These are phyloP conservation scores for Mus pahari DNA, from an alignment of 2,113 vertebrate species.

Conservation along the genomic window DNA sequence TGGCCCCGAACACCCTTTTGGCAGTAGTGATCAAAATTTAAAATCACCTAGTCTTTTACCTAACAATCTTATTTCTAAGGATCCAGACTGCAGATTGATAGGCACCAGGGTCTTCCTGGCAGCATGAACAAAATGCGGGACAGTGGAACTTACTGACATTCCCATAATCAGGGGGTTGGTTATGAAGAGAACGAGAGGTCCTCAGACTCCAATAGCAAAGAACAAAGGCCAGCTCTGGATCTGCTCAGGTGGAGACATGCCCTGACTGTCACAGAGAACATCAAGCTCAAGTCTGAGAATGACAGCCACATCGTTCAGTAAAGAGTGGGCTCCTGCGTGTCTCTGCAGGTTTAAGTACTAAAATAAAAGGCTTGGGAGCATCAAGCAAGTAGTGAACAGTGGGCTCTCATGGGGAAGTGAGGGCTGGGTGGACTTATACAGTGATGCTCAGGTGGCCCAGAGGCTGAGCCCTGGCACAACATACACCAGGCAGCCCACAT, in stretches of 20 bases:
- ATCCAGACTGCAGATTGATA: background rate
- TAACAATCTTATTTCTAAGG: slow-evolving; percentile 57
- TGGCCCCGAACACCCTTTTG: slow-evolving; percentile 49
- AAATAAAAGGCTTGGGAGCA: background rate
- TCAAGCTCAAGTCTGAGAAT: background rate
- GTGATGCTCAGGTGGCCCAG: background rate
- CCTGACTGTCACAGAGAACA: background rate
- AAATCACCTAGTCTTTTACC: slow-evolving; percentile 58
- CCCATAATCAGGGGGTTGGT: background rate
- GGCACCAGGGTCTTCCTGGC: background rate
- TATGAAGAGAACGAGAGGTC: background rate
- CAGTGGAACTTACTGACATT: background rate
- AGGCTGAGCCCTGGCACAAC: background rate
- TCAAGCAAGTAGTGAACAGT: background rate
- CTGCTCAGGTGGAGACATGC: background rate
- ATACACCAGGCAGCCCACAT: no score
- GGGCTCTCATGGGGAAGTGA: background rate
- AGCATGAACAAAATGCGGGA: background rate
- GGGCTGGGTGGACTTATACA: background rate
- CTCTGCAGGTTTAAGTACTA: background rate
- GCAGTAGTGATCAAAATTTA: slow-evolving; percentile 55
- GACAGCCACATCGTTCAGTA: rapidly evolving
- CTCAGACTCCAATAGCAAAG: background rate
- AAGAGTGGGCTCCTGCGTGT: background rate
- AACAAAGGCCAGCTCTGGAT: background rate